Base-by-base conservation (phyloP, 2,888 invertebrate species). In the Philonicus albiceps region DNA sequence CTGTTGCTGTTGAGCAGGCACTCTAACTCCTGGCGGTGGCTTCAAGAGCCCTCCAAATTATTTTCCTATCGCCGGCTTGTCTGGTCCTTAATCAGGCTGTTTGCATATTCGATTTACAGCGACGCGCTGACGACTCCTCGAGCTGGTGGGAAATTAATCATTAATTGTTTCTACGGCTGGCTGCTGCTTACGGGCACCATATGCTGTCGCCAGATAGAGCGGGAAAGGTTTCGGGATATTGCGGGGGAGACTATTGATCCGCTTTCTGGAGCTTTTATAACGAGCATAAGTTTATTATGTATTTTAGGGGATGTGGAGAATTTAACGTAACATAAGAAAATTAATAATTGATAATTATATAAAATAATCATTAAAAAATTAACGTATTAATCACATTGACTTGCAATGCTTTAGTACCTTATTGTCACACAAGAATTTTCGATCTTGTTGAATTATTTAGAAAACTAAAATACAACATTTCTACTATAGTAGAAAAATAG, bases 1-100 rank as follows among this genome's bases (percentile, higher is more conserved):
- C 43, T 11, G 43, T 43, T 16, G 43, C 37, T 22, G 22, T 27
- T 64, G 22, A 5, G 64, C 55, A 16, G 49, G 11, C 22, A 22
- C 64, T 27, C 64, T 27, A 64, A 8, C 11, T 64, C 64, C 64
- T 64, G 40, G 40, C 19, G 34, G 78, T 55, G 81, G 31, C 81
- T 81, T 64, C 19, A 49, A 55, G 55, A 34, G 81, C 81, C 30
- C 81, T 81, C 81, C 3, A 55, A 81, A 81, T 81, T 55, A 81
- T 53, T 81, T 81, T 81, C 55, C 81, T 81, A 55, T 55, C 81
- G 64, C 49, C 34, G 55, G 81, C 16, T 81, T 55, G 55, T 81
- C 34, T 64, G 81, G 53, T 22, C 19, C 34, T 81, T 81, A 81
- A 55, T 55, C 53, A 34, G 55, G 53, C 19, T 80, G 31, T 80